A percentile compares a stretch with the other conserved stretches of the same genome.
Conservation (phyloP, 2,888 invertebrate species). For the Hyposoter didymator region DNA sequence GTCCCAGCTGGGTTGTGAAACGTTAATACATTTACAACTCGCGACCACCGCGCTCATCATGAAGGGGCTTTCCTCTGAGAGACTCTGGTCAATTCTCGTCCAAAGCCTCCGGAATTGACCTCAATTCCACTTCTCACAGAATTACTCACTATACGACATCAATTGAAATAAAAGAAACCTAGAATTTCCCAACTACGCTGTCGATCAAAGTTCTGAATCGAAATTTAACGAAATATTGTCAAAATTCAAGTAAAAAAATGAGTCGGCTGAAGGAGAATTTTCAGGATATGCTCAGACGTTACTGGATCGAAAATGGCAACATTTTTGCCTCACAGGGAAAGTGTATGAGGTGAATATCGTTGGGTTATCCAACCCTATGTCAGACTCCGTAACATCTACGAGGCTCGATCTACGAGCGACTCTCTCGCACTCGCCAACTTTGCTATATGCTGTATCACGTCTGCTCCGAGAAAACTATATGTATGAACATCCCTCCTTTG, state of each 20-base stretch:
- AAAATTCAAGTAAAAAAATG: not conserved
- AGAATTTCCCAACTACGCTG: not conserved
- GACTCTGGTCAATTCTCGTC: conserved; percentile 5
- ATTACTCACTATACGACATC: not conserved
- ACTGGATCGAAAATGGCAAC: conserved; percentile 10
- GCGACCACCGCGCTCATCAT: conserved; percentile 73
- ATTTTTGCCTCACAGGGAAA: conserved; percentile 23
- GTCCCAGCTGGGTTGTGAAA: conserved; percentile 83
- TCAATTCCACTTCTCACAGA: not conserved
- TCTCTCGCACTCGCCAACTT: conserved; percentile 39
- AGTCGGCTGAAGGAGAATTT: not conserved
- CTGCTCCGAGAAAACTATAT: conserved; percentile 76
- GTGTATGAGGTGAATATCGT: conserved; percentile 47
- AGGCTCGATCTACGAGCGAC: conserved; percentile 70
- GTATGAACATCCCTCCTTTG: conserved; percentile 78
- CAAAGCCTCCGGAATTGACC: conserved; percentile 6
- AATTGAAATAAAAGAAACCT: not conserved
- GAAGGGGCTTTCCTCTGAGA: conserved; percentile 24
- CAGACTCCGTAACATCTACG: conserved; percentile 65
- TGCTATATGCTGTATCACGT: conserved; percentile 81
- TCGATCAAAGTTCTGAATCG: not conserved
- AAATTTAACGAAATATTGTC: not conserved
- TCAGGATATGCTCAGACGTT: conserved; percentile 2
- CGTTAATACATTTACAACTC: conserved; percentile 84
- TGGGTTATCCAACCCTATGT: conserved; percentile 48